Evolutionary conservation across 2,888 invertebrate species (phyloP), one percentile per base, ranked within the genome.

Genomic region (Acanthococcus lagerstroemiae): DNA sequence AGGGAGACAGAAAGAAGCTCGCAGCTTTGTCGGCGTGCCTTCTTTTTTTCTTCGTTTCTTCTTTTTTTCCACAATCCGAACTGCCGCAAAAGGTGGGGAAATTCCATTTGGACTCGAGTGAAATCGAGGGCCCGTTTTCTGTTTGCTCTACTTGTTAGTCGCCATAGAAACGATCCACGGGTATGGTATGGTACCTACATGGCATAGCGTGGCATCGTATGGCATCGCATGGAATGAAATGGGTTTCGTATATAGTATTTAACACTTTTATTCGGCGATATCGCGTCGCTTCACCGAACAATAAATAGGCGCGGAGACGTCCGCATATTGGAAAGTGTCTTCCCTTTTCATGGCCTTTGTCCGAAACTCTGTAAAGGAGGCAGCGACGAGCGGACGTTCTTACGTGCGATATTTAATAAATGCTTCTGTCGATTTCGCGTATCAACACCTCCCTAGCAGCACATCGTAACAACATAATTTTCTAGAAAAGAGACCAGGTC

Each of bases 141-240:
- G n/a, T n/a, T 22, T 55, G 7, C n/a, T 57, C 37, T 57, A 24
- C 61, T 61, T 60, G 52, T 57, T 56, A 67, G 60, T 67, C 55
- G 52, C 26, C 63, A 56, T 65, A 46, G 65, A n/a, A 65, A 65
- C 58, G 44, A 45, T 58, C 21, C 58, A 58, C 48, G 45, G 48
- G 45, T 58, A 25, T 57, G 21, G 19, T 37, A 44, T 58, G 21
- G 58, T n/a, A n/a, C n/a, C n/a, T n/a, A n/a, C n/a, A n/a, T n/a
- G n/a, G n/a, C n/a, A n/a, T n/a, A n/a, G n/a, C n/a, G n/a, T n/a
- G n/a, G n/a, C n/a, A n/a, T n/a, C n/a, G n/a, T n/a, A n/a, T n/a
- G n/a, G n/a, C n/a, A n/a, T n/a, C n/a, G n/a, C n/a, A n/a, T n/a
- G n/a, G n/a, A n/a, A n/a, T n/a, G n/a, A n/a, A n/a, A n/a, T n/a